Evolutionary conservation across 2,888 invertebrate genomes (phyloP).

Genomic region (Zygogramma bicolorata): DNA sequence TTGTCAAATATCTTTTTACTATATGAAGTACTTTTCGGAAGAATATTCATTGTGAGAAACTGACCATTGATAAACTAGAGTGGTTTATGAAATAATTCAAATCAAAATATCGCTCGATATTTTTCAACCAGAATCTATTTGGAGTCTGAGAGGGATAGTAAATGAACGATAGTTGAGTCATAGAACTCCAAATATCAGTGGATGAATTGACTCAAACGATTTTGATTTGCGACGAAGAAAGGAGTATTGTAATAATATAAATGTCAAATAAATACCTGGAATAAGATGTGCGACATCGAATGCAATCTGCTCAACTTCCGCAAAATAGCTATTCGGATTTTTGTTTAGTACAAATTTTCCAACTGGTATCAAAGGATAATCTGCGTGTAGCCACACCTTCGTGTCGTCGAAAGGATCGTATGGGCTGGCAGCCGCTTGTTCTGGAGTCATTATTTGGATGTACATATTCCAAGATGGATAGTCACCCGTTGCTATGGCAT

Average conservation of each 20-base stretch:
- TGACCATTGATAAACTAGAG: too few species aligned
- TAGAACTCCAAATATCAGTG: too few species aligned
- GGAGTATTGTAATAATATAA: neutral
- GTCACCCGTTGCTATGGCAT: conserved; percentile 82
- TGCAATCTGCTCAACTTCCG: conserved; percentile 93
- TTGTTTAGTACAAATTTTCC: conserved; percentile 88
- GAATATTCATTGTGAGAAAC: too few species aligned
- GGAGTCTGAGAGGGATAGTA: too few species aligned
- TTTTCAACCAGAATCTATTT: too few species aligned
- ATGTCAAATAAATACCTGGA: conserved; percentile 69
- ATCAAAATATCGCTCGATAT: too few species aligned
- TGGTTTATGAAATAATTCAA: too few species aligned
- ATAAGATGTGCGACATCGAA: conserved; percentile 91
- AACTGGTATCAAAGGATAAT: conserved; percentile 89
- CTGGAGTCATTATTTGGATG: conserved; percentile 90
- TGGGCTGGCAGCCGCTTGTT: conserved; percentile 81
- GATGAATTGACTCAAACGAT: too few species aligned
- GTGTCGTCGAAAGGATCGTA: conserved; percentile 96
- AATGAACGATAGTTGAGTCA: too few species aligned
- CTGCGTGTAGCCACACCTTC: conserved; percentile 91
- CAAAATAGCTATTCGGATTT: conserved; percentile 93
- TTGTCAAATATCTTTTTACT: too few species aligned
- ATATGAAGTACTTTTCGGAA: too few species aligned
- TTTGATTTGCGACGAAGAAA: too few species aligned
- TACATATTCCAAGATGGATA: conserved; percentile 85